Evolutionary conservation across 2,797 vertebrate species (phyloP), one percentile per base, ranked within the genome.

Genomic region (Sylvia borin): DNA sequence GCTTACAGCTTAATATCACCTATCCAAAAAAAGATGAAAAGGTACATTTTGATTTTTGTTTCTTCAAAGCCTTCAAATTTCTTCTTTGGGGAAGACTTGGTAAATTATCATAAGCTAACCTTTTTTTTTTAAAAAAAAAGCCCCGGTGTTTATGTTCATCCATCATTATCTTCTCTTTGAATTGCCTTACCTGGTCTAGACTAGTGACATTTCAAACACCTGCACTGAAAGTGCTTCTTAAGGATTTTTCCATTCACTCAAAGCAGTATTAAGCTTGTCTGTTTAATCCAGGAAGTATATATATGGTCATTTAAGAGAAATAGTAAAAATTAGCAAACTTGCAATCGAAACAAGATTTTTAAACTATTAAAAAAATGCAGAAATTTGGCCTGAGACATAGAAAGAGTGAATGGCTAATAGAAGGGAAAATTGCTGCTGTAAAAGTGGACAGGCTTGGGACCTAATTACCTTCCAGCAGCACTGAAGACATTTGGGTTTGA

Each of bases 1-100:
- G 98, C 29, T 96, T 99, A 75, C 99, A 99, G 97, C 98, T 99
- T 93, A 99, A 99, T 90, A 42, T 99, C 96, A 98, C 98, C 91
- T 99, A 98, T 85, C 60, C 2, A 16, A 96, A 31, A 66, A 97
- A 66, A 65, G 97, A 97, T 83, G 82, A 72, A 77, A 95, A 92
- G 97, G 98, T 98, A 97, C 14, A 10, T 27, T 20, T 34, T 32
- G 12, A 14, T 20, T 70, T 64, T 78, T 67, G 8, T 57, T 90
- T 57, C 54, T 78, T 88, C 48, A 75, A 68, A 85, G 40, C 51
- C 21, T 83, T 89, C 19, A 75, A 5, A 31, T 72, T 68, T 36
- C 19, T 81, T 73, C 26, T 87, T 55, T 55, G 53, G 16, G 14
- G 26, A 65, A 73, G 47, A 31, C 7, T 70, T 84, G 21, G 24